Evolutionary conservation across 2,113 vertebrate species (phyloP).

Genomic region (Ctenomys sociabilis): DNA sequence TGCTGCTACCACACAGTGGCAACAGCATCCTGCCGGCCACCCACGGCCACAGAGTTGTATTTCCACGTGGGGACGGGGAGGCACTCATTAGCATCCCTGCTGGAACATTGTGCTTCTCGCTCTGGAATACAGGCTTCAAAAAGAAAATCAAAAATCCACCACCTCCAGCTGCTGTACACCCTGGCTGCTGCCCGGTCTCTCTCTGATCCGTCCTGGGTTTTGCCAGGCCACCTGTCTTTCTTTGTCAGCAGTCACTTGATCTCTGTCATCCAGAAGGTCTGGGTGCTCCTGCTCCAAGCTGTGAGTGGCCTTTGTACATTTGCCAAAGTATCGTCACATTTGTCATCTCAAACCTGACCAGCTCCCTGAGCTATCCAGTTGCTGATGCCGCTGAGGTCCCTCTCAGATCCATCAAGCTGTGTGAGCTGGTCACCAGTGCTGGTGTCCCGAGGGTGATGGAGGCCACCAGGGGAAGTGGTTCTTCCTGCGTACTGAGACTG

Average conservation of each 20-base stretch:
- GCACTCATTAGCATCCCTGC: neutral
- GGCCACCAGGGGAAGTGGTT: slow-evolving; percentile 86
- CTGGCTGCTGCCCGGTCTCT: neutral
- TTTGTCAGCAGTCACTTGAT: slow-evolving; percentile 73
- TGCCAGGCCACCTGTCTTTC: neutral
- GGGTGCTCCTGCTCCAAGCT: slow-evolving; percentile 88
- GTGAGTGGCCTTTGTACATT: slow-evolving; percentile 93
- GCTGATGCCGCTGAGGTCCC: slow-evolving; percentile 93
- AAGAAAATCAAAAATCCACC: neutral
- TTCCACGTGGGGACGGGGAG: neutral
- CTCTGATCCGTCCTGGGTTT: neutral
- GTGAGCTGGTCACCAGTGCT: slow-evolving; percentile 88
- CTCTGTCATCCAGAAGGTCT: slow-evolving; percentile 83
- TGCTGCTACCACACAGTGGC: neutral
- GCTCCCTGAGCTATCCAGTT: slow-evolving; percentile 91
- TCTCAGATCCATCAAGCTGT: slow-evolving; percentile 91
- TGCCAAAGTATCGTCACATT: slow-evolving; percentile 92
- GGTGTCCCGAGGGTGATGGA: slow-evolving; percentile 91
- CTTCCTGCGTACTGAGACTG: slow-evolving; percentile 92
- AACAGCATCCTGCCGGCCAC: slow-evolving; percentile 48
- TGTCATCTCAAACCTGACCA: slow-evolving; percentile 91
- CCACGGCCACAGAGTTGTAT: neutral
- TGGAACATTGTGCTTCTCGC: slow-evolving; percentile 29
- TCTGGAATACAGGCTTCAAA: neutral
- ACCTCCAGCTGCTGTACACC: neutral